A percentile compares a stretch with the other conserved stretches of the same genome.
Evolutionary conservation across 2,888 invertebrate species (phyloP).

Genomic region (Horisme vitalbata): DNA sequence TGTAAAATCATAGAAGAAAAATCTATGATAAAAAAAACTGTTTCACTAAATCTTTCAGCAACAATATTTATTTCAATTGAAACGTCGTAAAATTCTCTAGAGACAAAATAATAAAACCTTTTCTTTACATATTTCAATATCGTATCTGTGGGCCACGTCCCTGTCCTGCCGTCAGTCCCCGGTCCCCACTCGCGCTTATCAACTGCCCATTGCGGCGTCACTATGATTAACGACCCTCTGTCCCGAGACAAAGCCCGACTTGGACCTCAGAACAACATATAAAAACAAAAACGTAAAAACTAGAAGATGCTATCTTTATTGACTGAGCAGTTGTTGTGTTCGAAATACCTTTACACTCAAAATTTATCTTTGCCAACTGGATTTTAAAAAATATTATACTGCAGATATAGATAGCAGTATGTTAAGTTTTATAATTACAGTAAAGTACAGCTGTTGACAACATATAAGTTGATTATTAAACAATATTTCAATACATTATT

Average conservation of each 20-base stretch:
- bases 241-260: constrained; percentile 51
- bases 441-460: too few relatives aligned
- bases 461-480: too few relatives aligned
- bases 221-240: constrained; percentile 54
- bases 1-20: neutral
- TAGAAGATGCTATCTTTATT: too few relatives aligned
- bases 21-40: neutral
- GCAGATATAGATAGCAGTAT: too few relatives aligned
- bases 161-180: constrained; percentile 18
- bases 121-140: constrained; percentile 22
- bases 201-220: constrained; percentile 52
- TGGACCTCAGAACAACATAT: constrained; percentile 45
- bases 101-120: constrained; percentile 14
- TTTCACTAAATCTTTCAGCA: neutral
- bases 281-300: constrained; percentile 15
- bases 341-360: too few relatives aligned
- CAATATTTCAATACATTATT: too few relatives aligned
- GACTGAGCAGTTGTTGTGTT: too few relatives aligned
- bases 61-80: constrained; percentile 6
- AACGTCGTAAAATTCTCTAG: neutral
- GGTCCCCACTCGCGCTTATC: constrained; percentile 47
- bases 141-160: constrained; percentile 20
- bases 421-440: too few relatives aligned
- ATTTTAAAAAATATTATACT: too few relatives aligned
- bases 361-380: too few relatives aligned